A percentile compares a stretch with the other conserved stretches of the same genome.
These are phyloP conservation scores for Siderastrea siderea DNA, from an alignment of 92 coral and sea anemone genomes.

Conservation along the genomic window DNA sequence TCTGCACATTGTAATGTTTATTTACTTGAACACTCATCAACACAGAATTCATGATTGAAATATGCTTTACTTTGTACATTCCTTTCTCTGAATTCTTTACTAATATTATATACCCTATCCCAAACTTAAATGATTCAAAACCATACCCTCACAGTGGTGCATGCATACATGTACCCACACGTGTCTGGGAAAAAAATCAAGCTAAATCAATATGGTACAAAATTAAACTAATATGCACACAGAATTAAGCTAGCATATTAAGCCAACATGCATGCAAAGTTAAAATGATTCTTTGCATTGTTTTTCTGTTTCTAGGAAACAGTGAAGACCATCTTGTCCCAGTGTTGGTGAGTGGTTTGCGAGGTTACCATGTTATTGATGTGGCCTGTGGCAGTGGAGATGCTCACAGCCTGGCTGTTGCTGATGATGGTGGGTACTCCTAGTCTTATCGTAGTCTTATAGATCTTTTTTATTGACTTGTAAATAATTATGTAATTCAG, in stretches of 20 bases:
- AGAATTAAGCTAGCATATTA: no score
- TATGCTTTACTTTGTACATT: neutral
- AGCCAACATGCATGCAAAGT: no score
- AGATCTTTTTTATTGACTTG: no score
- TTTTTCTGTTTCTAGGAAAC: constrained; percentile 69
- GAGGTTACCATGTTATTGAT: constrained; percentile 93
- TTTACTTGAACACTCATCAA: neutral
- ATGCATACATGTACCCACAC: no score
- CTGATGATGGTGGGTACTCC: constrained; percentile 88
- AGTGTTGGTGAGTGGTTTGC: constrained; percentile 86
- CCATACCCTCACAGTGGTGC: no score
- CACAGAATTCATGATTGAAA: neutral
- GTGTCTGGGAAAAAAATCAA: no score
- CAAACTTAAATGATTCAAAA: no score
- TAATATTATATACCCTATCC: no score
- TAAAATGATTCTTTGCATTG: neutral
- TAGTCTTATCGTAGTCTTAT: neutral
- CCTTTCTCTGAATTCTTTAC: neutral
- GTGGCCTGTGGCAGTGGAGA: constrained; percentile 99
- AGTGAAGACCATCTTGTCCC: constrained; percentile 97
- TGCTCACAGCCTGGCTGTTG: constrained; percentile 96
- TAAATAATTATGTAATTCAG: no score
- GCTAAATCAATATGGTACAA: no score
- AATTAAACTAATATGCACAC: no score
- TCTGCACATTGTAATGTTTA: neutral